Base-by-base conservation (phyloP, 2,113 vertebrate genomes). In the Takifugu flavidus region DNA sequence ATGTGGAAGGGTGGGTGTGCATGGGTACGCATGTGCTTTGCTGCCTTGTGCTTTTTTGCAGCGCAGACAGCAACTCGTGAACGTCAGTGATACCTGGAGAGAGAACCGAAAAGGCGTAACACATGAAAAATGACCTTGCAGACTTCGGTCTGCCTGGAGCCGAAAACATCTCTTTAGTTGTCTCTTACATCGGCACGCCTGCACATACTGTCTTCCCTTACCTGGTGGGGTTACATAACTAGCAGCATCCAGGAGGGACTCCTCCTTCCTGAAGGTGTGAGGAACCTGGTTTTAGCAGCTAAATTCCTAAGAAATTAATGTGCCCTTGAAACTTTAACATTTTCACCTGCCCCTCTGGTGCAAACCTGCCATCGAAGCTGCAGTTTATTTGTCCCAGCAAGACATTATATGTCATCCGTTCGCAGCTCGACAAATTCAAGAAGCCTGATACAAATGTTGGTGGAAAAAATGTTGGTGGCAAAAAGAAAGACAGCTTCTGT, bases 91-190 rank as follows among this genome's bases (percentile, higher is more conserved):
- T 56, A 70, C 62, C 78, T 62, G 29, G 58, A 72, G 69, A 77
- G 55, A 62, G 45, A 25, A 59, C 59, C 42, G 46, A 25, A 39
- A 70, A 31, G 28, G 64, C 56, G 58, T 53, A 53, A 56, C 62
- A 78, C 57, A 65, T 57, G 72, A 78, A 26, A 74, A 70, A 83
- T 81, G 74, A 82, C 76, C 72, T 85, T 76, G 65, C 74, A 80
- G 67, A 79, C 72, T 78, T 84, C 47, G 53, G 74, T 72, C 57
- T 70, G 55, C 58, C 57, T 73, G 77, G 72, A 79, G 62, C 64
- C 29, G 62, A 44, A 7, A 27, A 60, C 56, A 56, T 49, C 59
- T 42, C 25, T 26, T 15, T 25, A 49, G 13, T 13, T 59, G 25
- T 49, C 8, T 13, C 58, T 25, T 26, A 31, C n/a, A 49, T 13